A percentile compares a stretch with the other conserved stretches of the same genome.
These are phyloP conservation scores for Sebastes trivittatus DNA, from an alignment of 2,797 vertebrate genomes.

Conservation along the genomic window DNA sequence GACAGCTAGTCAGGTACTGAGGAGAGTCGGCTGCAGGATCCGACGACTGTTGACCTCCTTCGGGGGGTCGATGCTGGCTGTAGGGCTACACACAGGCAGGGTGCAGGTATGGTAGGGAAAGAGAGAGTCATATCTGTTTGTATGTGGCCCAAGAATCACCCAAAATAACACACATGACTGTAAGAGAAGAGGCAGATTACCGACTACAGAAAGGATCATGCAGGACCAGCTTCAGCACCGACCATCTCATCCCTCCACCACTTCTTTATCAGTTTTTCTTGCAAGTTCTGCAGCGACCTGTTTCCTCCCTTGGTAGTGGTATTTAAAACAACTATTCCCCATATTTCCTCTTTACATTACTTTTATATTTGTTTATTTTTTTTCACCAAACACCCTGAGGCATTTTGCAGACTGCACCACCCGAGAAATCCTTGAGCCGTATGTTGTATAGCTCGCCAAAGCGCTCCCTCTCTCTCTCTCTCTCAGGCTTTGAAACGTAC, in stretches of 20 bases:
- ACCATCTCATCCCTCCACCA: background rate
- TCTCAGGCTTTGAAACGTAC: slow-evolving; percentile 23
- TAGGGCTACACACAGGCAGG: slow-evolving; percentile 70
- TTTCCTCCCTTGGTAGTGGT: background rate
- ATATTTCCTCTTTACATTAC: slow-evolving; percentile 2
- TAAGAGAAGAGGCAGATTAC: background rate
- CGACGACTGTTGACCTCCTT: slow-evolving; percentile 54
- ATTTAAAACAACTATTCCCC: slow-evolving; percentile 2
- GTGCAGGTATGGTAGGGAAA: slow-evolving; percentile 64
- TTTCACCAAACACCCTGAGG: slow-evolving; percentile 1
- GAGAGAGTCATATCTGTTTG: background rate
- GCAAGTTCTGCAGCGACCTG: background rate
- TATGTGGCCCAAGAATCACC: background rate
- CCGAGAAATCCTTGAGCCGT: slow-evolving; percentile 25
- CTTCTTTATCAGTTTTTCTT: background rate
- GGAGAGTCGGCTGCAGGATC: slow-evolving; percentile 66
- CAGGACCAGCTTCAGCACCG: background rate
- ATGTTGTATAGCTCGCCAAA: slow-evolving; percentile 9
- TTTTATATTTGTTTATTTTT: slow-evolving; percentile 18
- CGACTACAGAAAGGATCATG: too few species aligned
- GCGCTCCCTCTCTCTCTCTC: background rate
- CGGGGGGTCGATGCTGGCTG: slow-evolving; percentile 59
- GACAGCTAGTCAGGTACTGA: slow-evolving; percentile 69
- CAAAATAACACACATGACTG: background rate
- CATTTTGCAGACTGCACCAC: slow-evolving; percentile 3